Base-by-base conservation (phyloP, 2,113 vertebrate genomes). In the Oxyruncus cristatus region DNA sequence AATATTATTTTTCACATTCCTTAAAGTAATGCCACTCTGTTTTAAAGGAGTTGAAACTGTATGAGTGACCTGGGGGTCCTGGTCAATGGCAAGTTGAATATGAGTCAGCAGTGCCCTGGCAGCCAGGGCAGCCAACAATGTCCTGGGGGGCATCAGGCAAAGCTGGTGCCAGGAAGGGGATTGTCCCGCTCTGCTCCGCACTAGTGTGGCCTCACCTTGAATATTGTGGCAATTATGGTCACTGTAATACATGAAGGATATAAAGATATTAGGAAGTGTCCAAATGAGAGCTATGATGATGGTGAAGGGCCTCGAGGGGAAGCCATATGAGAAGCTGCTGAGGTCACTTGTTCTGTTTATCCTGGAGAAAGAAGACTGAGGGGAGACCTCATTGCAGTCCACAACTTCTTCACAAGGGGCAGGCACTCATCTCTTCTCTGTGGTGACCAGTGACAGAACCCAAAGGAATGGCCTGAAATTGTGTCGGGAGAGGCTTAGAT, bases 11-110 rank as follows among this genome's bases (percentile, higher is more conserved):
- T 65, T 79, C 30, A 65, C 32, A 53, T 76, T 88, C 33, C 33
- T 75, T 75, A 63, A 92, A 67, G 26, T 6, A 78, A 27, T 41
- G 7, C 2, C 9, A 8, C 2, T 75, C 12, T 44, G 32, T 89
- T 89, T 77, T 59, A 82, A 53, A 46, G 22, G 2, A 72, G 11
- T 33, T 68, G 24, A 88, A 94, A 68, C 7, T 23, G 28, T n/a
- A 46, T 35, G 5, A 20, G 14, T 11, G 11, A 3, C 7, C 21
- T 35, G 14, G 11, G 5, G 2, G 0, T 47, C 24, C 26, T 49
- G 24, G 21, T 23, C 0, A 0, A 2, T 35, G 30, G 1, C 1
- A 21, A 27, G 21, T 0, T 47, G 55, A 19, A 22, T 0, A 2
- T 27, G 21, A 61, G 5, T 1, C n/a, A 47, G 16, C 28, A 82